These are phyloP conservation scores for Rutpela maculata DNA, from an alignment of 2,888 invertebrate species.

Conservation along the genomic window DNA sequence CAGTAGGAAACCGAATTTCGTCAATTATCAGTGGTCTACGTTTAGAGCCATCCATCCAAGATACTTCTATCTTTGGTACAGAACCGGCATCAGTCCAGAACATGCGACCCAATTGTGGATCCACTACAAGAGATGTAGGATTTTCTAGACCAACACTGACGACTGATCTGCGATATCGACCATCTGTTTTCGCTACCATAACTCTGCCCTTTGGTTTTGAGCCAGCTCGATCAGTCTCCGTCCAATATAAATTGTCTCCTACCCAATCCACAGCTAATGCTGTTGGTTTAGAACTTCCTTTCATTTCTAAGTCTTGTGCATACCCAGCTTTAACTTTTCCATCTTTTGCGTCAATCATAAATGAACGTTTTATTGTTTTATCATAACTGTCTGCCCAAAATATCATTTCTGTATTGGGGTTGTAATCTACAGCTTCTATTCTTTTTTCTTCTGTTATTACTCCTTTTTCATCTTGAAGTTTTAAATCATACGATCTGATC, in stretches of 20 bases:
- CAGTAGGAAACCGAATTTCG: slow-evolving; percentile 89
- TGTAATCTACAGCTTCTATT: slow-evolving; percentile 94
- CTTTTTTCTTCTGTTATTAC: slow-evolving; percentile 90
- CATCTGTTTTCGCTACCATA: slow-evolving; percentile 92
- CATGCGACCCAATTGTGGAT: slow-evolving; percentile 90
- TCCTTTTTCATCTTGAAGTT: slow-evolving; percentile 82
- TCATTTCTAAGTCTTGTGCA: slow-evolving; percentile 91
- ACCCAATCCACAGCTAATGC: slow-evolving; percentile 96
- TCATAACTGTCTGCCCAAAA: slow-evolving; percentile 98
- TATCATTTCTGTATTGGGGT: slow-evolving; percentile 87
- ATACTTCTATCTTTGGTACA: slow-evolving; percentile 93
- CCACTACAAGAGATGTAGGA: slow-evolving; percentile 92
- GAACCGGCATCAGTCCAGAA: slow-evolving; percentile 96
- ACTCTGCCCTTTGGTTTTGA: slow-evolving; percentile 86
- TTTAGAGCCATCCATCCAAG: slow-evolving; percentile 98
- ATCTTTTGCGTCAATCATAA: slow-evolving; percentile 87
- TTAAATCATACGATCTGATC: slow-evolving; percentile 84
- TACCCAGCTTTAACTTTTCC: slow-evolving; percentile 88
- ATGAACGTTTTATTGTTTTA: slow-evolving; percentile 92
- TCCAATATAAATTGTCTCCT: slow-evolving; percentile 95
- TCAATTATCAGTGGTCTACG: slow-evolving; percentile 88
- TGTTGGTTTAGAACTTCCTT: slow-evolving; percentile 89
- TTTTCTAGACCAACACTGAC: slow-evolving; percentile 87
- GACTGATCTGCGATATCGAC: slow-evolving; percentile 89
- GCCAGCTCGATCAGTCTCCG: slow-evolving; percentile 87